These are phyloP conservation scores for Caracal caracal DNA, from an alignment of 2,113 vertebrate genomes.

Conservation along the genomic window DNA sequence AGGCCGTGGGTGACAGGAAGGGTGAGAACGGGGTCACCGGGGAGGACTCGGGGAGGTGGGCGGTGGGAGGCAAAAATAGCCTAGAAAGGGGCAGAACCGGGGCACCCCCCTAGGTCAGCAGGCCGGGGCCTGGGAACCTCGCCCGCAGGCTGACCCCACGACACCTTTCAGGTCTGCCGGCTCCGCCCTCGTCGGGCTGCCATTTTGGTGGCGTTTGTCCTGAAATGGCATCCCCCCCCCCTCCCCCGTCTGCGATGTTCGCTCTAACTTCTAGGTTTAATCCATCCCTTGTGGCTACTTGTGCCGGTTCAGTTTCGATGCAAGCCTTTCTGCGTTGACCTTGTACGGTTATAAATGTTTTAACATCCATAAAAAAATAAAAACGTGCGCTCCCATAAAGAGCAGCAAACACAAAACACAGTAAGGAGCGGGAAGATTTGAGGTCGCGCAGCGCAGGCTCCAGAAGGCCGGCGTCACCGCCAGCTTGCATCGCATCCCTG, in stretches of 20 bases:
- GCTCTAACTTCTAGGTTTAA: neutral
- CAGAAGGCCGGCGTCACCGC: neutral
- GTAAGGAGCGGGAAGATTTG: conserved; percentile 44
- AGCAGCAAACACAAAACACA: conserved; percentile 69
- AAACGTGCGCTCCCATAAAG: conserved; percentile 58
- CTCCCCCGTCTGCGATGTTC: neutral
- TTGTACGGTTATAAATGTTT: conserved; percentile 80
- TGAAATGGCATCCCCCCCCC: neutral
- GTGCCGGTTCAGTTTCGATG: conserved; percentile 51
- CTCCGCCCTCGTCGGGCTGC: neutral
- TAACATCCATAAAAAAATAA: conserved; percentile 74
- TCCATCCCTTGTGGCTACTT: conserved; percentile 62
- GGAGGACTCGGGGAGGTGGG: neutral
- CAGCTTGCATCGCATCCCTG: neutral
- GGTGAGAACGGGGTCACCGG: neutral
- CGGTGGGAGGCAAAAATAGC: neutral
- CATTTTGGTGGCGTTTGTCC: neutral
- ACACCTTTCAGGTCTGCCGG: neutral
- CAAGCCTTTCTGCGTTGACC: conserved; percentile 74
- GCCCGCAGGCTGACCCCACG: neutral
- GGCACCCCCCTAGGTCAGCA: neutral
- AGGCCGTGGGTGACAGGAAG: rapidly evolving
- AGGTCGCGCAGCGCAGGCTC: neutral
- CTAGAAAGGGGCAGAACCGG: neutral
- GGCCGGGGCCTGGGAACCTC: neutral